Base-by-base conservation (phyloP, 2,888 invertebrate genomes). In the Horisme vitalbata region DNA sequence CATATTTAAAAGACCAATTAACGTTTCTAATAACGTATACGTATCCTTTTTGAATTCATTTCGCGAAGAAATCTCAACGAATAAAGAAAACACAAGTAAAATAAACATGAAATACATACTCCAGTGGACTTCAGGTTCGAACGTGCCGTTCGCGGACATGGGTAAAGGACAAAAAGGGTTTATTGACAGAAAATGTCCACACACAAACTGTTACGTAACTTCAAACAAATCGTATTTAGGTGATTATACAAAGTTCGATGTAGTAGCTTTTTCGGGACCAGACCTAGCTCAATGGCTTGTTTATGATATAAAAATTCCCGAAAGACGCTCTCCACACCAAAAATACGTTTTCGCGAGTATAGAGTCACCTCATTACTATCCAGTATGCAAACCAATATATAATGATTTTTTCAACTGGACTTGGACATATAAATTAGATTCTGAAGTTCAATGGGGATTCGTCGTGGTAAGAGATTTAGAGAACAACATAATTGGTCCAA, bases 371-470 rank as follows among this genome's bases (percentile, higher is more conserved):
- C 61, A 65, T 2, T 59, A 75, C 33, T 80, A 79, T 47, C 72
- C 75, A 0, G 39, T 68, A 0, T 76, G 75, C 23, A 50, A 61
- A 4, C 27, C 55, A 3, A 44, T 32, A 8, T 72, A 72, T 1
- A 63, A 86, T 26, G 52, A 55, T 2, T 79, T 63, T 44, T 83
- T 82, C 35, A 83, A 84, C 39, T 83, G 83, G 82, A 82, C 83
- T 0, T 77, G 77, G 72, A 82, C 82, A 0, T 84, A 71, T 39
- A 71, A 48, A 49, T 51, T 83, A 6, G 66, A 77, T 48, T 83
- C 83, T 1, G 79, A 84, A 46, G 60, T 77, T 1, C 56, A 58
- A 2, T 74, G 69, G 65, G 69, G 73, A 1, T 83, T 82, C 38
- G 61, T 87, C 1, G 62, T 66, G 0, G 64, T 86, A n/a, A 71